Evolutionary conservation across 2,888 invertebrate species (phyloP), one percentile per base, ranked within the genome.

Genomic region (Augiades crinisus): DNA sequence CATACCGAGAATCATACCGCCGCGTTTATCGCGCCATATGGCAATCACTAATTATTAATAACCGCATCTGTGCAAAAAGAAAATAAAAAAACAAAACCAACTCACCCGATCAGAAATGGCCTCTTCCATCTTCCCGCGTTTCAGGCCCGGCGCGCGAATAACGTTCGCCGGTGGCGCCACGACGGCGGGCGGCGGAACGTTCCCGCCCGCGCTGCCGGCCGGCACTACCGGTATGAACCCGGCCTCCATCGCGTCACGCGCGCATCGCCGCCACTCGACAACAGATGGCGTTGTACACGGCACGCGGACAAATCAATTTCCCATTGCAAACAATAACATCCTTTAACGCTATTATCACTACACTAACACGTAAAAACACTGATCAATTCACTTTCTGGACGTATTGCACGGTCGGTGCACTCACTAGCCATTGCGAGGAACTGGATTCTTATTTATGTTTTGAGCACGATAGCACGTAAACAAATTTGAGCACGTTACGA

Each of bases 91-190:
- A 19, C 5, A 14, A 34, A 41, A 36, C n/a, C n/a, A 57, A 92
- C 95, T 94, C 65, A 95, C 95, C 92, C 95, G 91, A 82, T 95
- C 94, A 43, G 93, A 92, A 54, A 95, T 93, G 52, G 94, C 92
- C 63, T 94, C 93, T 70, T 95, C 95, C 74, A 93, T 92, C 78
- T 94, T 95, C 61, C 95, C 95, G 71, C 95, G 91, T 71, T 95
- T 95, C 65, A 95, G 83, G 24, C 93, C 93, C 17, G 95, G 95
- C 65, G 95, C 95, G 60, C 95, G 91, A 57, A 95, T 91, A 40
- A 95, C 92, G 72, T 94, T 93, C 66, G 89, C 90, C 57, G 89
- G 88, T 71, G 90, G 84, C 79, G 91, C 83, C 80, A 80, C 71
- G 47, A 81, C 74, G 62, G 75, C 58, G 55, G 67, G 61, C 58